phyloP scores from a whole-genome alignment of 2,797 vertebrate genomes.

The Trachops cirrhosus region DNA sequence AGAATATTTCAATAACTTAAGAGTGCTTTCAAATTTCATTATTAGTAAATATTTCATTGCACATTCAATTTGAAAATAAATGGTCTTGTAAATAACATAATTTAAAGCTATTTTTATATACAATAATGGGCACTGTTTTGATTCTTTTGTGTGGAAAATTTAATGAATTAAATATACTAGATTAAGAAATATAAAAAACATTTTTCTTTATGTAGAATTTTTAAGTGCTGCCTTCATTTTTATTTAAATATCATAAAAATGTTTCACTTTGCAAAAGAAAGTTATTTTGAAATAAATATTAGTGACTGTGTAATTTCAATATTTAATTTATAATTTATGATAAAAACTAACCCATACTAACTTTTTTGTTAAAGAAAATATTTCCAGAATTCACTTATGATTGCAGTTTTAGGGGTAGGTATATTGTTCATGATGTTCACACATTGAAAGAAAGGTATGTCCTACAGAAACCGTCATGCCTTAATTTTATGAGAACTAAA shows the following conservation, averaged over 20 bases:
- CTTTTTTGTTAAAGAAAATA: neutral
- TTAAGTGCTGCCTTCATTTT: neutral
- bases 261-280: neutral
- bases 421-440: neutral
- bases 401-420: neutral
- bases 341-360: neutral
- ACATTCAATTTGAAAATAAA: conserved; percentile 22
- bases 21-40: neutral
- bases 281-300: conserved; percentile 7
- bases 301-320: neutral
- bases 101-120: neutral
- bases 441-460: neutral
- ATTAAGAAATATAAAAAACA: neutral
- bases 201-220: neutral
- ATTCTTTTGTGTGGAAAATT: neutral
- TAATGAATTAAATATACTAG: neutral
- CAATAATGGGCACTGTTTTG: neutral
- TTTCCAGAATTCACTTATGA: neutral
- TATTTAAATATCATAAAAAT: neutral
- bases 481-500: neutral
- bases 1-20: neutral
- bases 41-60: neutral
- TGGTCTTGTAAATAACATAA: neutral
- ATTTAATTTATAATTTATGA: neutral
- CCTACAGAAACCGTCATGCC: neutral